Percentiles rank a stretch among this genome's conserved stretches.
Evolutionary conservation across 2,113 vertebrate species (phyloP).

Genomic region (Telmatochromis brachygnathus): DNA sequence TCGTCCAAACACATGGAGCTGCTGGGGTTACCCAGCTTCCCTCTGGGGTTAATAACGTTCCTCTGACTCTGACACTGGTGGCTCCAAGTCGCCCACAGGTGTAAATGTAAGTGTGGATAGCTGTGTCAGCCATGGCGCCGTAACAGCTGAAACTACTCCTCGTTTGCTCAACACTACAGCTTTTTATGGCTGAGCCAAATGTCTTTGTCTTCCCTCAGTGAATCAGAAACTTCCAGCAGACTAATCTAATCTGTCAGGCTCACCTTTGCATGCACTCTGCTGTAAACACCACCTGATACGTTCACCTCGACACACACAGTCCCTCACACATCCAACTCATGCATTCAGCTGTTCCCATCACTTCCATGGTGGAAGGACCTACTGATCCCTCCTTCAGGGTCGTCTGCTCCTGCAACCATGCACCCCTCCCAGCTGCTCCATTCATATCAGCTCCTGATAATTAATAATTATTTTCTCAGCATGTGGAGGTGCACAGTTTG

Average conservation of each 20-base stretch:
- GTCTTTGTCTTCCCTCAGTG: not conserved
- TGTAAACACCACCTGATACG: constrained; percentile 18
- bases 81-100: not conserved
- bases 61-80: not conserved
- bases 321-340: not conserved
- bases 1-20: not conserved
- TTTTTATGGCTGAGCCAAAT: not conserved
- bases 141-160: not conserved
- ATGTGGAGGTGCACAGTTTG: not conserved
- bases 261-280: not conserved
- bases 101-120: not conserved
- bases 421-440: not conserved
- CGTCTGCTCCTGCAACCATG: not conserved
- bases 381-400: not conserved
- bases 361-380: not conserved
- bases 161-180: not conserved
- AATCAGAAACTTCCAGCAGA: not conserved
- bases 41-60: not conserved
- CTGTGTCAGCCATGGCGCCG: not conserved
- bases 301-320: constrained; percentile 7
- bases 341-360: not conserved
- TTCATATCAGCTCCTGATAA: not conserved
- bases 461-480: not conserved
- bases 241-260: not conserved
- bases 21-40: not conserved